phyloP scores from a whole-genome alignment of 2,888 invertebrate species.

The Carabus problematicus region DNA sequence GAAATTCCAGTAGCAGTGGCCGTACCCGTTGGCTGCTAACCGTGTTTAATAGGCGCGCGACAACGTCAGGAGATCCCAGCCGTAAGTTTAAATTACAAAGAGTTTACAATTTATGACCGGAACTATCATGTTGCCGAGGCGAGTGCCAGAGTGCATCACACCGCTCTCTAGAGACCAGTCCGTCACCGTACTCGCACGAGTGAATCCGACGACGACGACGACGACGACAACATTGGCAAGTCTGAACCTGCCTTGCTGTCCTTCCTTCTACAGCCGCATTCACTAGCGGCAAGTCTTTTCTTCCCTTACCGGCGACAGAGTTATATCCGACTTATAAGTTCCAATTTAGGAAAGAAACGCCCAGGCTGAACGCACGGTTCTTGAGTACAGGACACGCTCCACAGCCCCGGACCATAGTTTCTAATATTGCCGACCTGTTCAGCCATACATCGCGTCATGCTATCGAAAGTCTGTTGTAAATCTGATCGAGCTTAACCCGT shows the following conservation, averaged over 20 bases:
- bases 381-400: slow-evolving; percentile 9
- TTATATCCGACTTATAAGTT: slow-evolving; percentile 33
- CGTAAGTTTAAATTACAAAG: no score
- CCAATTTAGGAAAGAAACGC: slow-evolving; percentile 35
- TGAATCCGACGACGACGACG: background rate
- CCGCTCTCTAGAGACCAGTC: slow-evolving; percentile 7
- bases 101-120: no score
- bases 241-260: background rate
- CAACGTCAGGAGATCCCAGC: no score
- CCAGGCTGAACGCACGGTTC: slow-evolving; percentile 9
- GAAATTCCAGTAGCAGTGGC: no score
- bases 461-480: slow-evolving; percentile 39
- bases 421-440: slow-evolving; percentile 37
- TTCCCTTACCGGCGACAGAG: slow-evolving; percentile 1
- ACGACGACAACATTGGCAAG: slow-evolving; percentile 1
- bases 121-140: no score
- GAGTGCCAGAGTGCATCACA: slow-evolving; percentile 13
- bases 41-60: no score
- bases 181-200: slow-evolving; percentile 3
- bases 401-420: slow-evolving; percentile 22
- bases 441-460: slow-evolving; percentile 29
- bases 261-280: background rate
- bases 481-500: slow-evolving; percentile 35
- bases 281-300: background rate
- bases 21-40: no score